phyloP scores from a whole-genome alignment of 2,797 vertebrate genomes.

The Loriculus beryllinus region DNA sequence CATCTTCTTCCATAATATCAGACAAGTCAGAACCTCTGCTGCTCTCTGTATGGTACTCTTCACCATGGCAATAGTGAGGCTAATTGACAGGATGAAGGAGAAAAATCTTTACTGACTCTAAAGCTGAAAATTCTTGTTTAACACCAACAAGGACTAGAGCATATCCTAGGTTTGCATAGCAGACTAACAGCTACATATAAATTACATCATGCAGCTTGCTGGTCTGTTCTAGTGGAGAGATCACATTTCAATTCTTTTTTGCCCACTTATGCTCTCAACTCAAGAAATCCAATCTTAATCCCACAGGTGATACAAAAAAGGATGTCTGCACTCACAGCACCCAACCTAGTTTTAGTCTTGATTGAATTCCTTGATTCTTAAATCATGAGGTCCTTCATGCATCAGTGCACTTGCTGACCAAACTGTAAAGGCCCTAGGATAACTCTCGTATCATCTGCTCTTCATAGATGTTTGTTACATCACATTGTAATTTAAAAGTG shows the following conservation, averaged over 20 bases:
- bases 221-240: neutral
- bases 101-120: neutral
- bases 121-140: neutral
- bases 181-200: neutral
- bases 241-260: neutral
- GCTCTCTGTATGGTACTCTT: conserved; percentile 96
- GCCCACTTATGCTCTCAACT: neutral
- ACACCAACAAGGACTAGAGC: neutral
- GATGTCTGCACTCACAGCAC: neutral
- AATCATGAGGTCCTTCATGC: conserved; percentile 10
- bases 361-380: neutral
- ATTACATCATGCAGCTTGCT: neutral
- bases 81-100: conserved; percentile 10
- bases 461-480: conserved; percentile 16
- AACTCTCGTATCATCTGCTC: conserved; percentile 14
- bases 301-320: neutral
- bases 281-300: neutral
- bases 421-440: neutral
- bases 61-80: conserved; percentile 88
- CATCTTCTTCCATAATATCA: conserved; percentile 98
- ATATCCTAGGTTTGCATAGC: neutral
- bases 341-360: neutral
- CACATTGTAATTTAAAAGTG: neutral
- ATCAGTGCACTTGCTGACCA: neutral
- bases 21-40: conserved; percentile 96